phyloP scores from a whole-genome alignment of 2,888 invertebrate genomes.

The Drosophila infuscata region DNA sequence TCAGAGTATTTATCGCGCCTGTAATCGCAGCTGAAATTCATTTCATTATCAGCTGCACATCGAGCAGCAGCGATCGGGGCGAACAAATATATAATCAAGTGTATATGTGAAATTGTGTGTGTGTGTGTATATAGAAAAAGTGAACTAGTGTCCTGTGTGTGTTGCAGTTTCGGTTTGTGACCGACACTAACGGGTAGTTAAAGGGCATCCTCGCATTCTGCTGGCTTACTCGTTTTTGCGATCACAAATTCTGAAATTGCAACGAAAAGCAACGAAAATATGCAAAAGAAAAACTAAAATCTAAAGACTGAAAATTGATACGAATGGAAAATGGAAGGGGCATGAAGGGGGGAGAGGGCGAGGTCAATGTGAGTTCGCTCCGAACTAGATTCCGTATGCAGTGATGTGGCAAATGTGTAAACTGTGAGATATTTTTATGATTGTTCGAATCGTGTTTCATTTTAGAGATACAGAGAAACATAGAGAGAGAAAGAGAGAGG shows the following conservation, averaged over 20 bases:
- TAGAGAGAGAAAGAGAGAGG: neutral
- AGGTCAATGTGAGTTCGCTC: conserved; percentile 29
- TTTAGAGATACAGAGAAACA: neutral
- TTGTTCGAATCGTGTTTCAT: conserved; percentile 16
- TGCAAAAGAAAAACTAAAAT: neutral
- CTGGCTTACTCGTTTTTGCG: conserved; percentile 85
- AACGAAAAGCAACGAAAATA: conserved; percentile 64
- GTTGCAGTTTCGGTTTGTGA: conserved; percentile 85
- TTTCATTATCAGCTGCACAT: conserved; percentile 81
- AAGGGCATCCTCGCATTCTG: conserved; percentile 9
- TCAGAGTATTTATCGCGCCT: conserved; percentile 80
- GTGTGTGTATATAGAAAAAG: neutral
- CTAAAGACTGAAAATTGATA: conserved; percentile 12
- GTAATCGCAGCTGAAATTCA: conserved; percentile 79
- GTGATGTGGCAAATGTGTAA: conserved; percentile 48
- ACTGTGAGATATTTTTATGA: conserved; percentile 38
- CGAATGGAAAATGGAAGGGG: neutral
- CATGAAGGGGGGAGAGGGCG: neutral
- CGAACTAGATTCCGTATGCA: conserved; percentile 12
- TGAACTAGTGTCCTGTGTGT: conserved; percentile 53
- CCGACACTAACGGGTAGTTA: conserved; percentile 86
- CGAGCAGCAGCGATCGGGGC: conserved; percentile 43
- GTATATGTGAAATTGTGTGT: neutral
- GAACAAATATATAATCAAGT: neutral
- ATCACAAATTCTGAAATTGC: conserved; percentile 85